These are phyloP conservation scores for Dicycla oo DNA, from an alignment of 2,888 invertebrate genomes.

Conservation along the genomic window DNA sequence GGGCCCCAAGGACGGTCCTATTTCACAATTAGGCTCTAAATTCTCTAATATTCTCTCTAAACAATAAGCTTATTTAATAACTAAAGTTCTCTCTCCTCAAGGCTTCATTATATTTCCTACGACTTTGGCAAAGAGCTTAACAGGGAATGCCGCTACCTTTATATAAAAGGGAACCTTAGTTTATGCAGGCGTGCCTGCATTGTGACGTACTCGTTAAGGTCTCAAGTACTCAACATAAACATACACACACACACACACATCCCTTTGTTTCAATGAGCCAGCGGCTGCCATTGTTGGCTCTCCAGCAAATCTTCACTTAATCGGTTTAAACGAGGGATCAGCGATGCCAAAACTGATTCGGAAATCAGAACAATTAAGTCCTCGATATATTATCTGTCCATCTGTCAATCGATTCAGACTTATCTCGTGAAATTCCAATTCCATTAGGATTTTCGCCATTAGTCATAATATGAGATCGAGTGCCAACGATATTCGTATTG, in stretches of 20 bases:
- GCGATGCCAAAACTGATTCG: constrained; percentile 27
- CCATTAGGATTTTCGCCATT: constrained; percentile 36
- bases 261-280: constrained; percentile 44
- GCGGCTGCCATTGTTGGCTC: constrained; percentile 29
- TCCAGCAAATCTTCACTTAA: constrained; percentile 36
- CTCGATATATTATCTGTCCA: constrained; percentile 34
- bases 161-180: constrained; percentile 25
- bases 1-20: constrained; percentile 23
- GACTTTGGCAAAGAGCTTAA: constrained; percentile 29
- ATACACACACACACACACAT: constrained; percentile 1
- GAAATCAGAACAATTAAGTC: constrained; percentile 32
- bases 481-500: constrained; percentile 22
- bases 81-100: constrained; percentile 6
- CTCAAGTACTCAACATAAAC: constrained; percentile 16
- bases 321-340: constrained; percentile 45
- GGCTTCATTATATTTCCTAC: constrained; percentile 29
- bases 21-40: constrained; percentile 48
- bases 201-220: constrained; percentile 27
- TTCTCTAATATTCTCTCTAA: constrained; percentile 29
- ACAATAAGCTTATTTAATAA: constrained; percentile 40
- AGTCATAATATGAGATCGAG: constrained; percentile 34
- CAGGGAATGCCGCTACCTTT: constrained; percentile 2
- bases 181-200: constrained; percentile 55
- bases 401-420: constrained; percentile 46
- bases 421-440: constrained; percentile 54